Evolutionary conservation across 2,888 invertebrate species (phyloP), one percentile per base, ranked within the genome.

Genomic region (Scotopteryx bipunctaria): DNA sequence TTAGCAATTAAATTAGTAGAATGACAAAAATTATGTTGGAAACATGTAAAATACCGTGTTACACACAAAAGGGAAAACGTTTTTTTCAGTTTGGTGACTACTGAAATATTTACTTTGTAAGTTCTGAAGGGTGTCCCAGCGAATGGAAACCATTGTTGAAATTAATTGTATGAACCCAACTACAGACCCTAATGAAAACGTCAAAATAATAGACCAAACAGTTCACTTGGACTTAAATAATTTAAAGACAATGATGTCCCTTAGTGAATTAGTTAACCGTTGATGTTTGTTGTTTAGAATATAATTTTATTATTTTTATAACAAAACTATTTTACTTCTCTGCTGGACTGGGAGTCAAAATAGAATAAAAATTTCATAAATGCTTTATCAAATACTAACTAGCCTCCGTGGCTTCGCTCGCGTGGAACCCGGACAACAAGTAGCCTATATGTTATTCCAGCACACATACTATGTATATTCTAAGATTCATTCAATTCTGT

Each of bases 121-220:
- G 46, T 36, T 41, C 25, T 47, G 13, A 49, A 53, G 21, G 38
- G 35, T 42, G 42, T 32, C 36, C 25, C 46, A 37, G 23, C 35
- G 51, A 50, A 55, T 35, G 40, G 36, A 40, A 19, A 21, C 42
- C 32, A 48, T 55, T 57, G 57, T 61, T 54, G n/a, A 37, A 47
- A 46, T 46, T 57, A 55, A 60, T 57, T 53, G 50, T 55, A 38
- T 32, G 19, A 41, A 45, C 47, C 47, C 25, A 35, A 51, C 46
- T 32, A 37, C 2, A 49, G 27, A 38, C 36, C 47, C 47, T 33
- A 49, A 55, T 57, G 50, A 50, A 57, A 50, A 50, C 44, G 49
- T 46, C 45, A 31, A 55, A 59, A 50, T 57, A 55, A 54, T 55
- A 35, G 49, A 53, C 38, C 48, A 41, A 48, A 50, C 42, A 42